Base-by-base conservation (phyloP, 2,888 invertebrate genomes). In the Cephus spinipes region DNA sequence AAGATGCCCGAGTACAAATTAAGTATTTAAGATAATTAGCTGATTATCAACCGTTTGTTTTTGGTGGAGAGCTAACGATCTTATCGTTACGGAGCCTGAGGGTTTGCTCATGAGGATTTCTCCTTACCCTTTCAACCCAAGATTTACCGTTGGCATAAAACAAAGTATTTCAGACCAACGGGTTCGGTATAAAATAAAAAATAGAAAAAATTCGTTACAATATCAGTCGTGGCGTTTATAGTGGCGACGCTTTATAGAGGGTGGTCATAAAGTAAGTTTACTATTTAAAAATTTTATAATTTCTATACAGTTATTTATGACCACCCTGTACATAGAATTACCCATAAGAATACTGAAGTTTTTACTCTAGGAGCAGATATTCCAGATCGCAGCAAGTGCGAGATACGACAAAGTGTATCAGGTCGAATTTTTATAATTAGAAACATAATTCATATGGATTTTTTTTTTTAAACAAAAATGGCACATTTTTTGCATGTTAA, bases 21-120 rank as follows among this genome's bases (percentile, higher is more conserved):
- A 87, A 88, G 85, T 85, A 85, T 87, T 88, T 88, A 87, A 87
- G 87, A 87, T 88, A 87, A 88, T 88, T 87, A 88, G 85, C 80
- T 69, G 84, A 83, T 79, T 79, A 32, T 78, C 75, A 81, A 79
- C 76, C 77, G 79, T 82, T 83, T 83, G 83, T 83, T 82, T 81
- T 33, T 31, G 71, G 71, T 71, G 31, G 31, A 71, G 15, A 11
- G 9, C 33, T 55, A 71, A 32, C 12, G 71, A 71, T 71, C 71
- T 71, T 71, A 71, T 71, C 71, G 40, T 23, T 6, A 55, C 23
- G 40, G 9, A 23, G 40, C 23, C 23, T 23, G 9, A 1, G 40
- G 40, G 40, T 55, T 55, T 23, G 40, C 40, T 55, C 40, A 23
- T 55, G 23, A 55, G 23, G 23, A 55, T 55, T 55, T 55, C 23